These are phyloP conservation scores for Hirundo rustica DNA, from an alignment of 2,797 vertebrate genomes.

Conservation along the genomic window DNA sequence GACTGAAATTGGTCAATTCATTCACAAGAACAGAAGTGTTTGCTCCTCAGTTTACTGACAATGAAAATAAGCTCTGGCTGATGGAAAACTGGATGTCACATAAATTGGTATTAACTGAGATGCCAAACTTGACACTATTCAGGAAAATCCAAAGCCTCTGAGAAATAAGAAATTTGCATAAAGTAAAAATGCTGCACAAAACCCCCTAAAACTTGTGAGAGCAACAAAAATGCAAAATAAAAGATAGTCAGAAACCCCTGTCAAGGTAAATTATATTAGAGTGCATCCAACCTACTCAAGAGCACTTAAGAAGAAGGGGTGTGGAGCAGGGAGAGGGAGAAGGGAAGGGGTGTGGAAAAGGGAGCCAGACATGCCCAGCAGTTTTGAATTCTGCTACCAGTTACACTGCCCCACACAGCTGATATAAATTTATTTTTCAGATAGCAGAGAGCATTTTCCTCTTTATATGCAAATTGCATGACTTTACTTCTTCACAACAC, in stretches of 20 bases:
- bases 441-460: neutral
- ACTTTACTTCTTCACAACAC: neutral
- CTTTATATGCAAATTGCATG: fast-evolving
- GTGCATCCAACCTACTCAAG: neutral
- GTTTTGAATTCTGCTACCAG: neutral
- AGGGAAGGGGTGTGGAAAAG: neutral
- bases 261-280: neutral
- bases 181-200: neutral
- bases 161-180: neutral
- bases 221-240: neutral
- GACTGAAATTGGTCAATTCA: neutral
- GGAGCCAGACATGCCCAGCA: neutral
- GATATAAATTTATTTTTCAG: neutral
- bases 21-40: neutral
- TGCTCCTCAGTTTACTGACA: neutral
- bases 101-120: neutral
- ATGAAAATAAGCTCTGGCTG: neutral
- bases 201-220: neutral
- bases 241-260: neutral
- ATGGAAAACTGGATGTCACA: neutral
- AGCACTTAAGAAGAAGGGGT: neutral
- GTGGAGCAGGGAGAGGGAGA: neutral
- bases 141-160: neutral
- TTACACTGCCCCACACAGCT: neutral
- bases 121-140: neutral